Conservation (phyloP, 92 coral and sea anemone species). For the Epizoanthus scotinus region DNA sequence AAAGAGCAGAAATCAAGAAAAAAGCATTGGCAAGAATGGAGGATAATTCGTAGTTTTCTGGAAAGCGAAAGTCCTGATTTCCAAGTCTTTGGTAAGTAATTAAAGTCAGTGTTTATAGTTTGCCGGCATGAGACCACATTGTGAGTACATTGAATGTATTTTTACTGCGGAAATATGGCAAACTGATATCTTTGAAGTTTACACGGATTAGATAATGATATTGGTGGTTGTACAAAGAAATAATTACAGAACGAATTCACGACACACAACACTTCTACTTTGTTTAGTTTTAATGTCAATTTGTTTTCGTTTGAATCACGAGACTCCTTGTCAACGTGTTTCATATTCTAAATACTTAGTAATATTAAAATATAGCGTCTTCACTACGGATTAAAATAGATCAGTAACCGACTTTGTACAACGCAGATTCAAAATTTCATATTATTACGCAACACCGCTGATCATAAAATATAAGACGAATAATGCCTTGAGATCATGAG, state of each 20-base stretch:
- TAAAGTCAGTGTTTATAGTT: neutral
- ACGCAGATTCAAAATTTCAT: too few species aligned
- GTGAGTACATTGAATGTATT: too few species aligned
- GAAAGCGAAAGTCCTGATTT: slow-evolving; percentile 48
- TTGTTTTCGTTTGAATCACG: neutral
- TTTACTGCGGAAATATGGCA: neutral
- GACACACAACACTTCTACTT: too few species aligned
- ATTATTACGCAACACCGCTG: too few species aligned
- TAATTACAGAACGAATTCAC: neutral
- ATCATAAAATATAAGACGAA: too few species aligned
- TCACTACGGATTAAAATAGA: too few species aligned
- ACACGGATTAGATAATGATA: neutral
- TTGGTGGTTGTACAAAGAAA: neutral
- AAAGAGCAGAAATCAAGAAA: slow-evolving; percentile 50
- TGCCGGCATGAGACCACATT: neutral
- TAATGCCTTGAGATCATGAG: too few species aligned
- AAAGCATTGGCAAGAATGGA: slow-evolving; percentile 68
- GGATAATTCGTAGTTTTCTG: slow-evolving; percentile 60
- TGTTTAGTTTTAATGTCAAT: neutral
- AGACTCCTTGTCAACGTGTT: too few species aligned
- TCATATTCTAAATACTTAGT: too few species aligned
- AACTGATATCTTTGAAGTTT: neutral
- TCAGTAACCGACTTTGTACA: too few species aligned
- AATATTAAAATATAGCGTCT: too few species aligned
- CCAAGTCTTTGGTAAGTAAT: slow-evolving; percentile 20